Conservation (phyloP, 2,113 vertebrate species). For the Microcebus murinus region DNA sequence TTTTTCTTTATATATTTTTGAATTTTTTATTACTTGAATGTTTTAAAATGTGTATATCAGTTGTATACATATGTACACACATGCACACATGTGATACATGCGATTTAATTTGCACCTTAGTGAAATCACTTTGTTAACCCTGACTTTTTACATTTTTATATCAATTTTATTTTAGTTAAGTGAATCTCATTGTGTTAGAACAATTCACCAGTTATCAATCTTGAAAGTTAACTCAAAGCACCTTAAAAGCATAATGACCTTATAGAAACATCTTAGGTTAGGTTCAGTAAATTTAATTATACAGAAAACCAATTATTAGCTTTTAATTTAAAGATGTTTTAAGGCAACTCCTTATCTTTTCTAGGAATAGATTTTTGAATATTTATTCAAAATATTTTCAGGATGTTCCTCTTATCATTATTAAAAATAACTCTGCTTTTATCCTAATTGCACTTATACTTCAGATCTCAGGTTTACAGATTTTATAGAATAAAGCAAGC, state of each 20-base stretch:
- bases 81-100: neutral
- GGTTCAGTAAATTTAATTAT: slow-evolving; percentile 1
- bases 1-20: neutral
- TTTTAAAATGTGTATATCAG: neutral
- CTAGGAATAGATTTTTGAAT: neutral
- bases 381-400: neutral
- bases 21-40: neutral
- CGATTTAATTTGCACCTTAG: neutral
- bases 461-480: neutral
- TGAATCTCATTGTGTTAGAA: neutral
- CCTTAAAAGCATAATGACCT: neutral
- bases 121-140: neutral
- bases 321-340: neutral
- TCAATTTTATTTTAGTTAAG: neutral
- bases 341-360: neutral
- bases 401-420: neutral
- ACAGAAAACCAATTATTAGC: neutral
- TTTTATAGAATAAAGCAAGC: neutral
- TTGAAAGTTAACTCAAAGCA: neutral
- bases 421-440: neutral
- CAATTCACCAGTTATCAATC: neutral
- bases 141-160: neutral
- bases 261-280: neutral
- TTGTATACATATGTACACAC: neutral
- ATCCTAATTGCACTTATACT: neutral